Evolutionary conservation across 2,888 invertebrate species (phyloP), one percentile per base, ranked within the genome.

Genomic region (Epirrhoe alternata): DNA sequence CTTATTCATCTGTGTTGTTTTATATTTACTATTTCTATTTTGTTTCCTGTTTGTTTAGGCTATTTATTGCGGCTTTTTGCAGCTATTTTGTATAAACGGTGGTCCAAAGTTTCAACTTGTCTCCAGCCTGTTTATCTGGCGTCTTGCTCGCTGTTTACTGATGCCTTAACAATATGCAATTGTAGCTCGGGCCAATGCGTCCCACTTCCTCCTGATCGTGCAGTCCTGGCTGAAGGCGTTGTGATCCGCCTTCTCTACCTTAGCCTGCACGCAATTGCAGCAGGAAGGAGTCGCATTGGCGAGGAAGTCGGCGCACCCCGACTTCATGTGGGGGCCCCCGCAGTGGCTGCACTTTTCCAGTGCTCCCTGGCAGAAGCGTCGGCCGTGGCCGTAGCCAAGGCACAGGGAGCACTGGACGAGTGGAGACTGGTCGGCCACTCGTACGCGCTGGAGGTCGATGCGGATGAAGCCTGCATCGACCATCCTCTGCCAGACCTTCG

Each of bases 151-250:
- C 58, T 10, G 14, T n/a, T 51, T 49, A n/a, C n/a, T n/a, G n/a
- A n/a, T n/a, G n/a, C n/a, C n/a, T 73, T 51, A 73, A 61, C 73
- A 71, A 10, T 71, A 73, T 0, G 66, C 63, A 6, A 68, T 56
- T 2, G 61, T 38, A 0, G 71, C 30, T 14, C 71, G 0, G 0
- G 71, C 73, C 12, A 69, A 1, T 0, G 35, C 38, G 2, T 54
- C 54, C 54, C 54, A 54, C 38, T 38, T 54, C 16, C 54, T 17
- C 51, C 51, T 17, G 12, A 51, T 12, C 12, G 51, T 10, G 24
- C 51, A 51, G 0, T 51, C 51, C 0, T 17, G 2, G 35, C 54
- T 54, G 16, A 54, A 54, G 35, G 54, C 35, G 54, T 10, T 10
- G 17, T 54, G 54, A 0, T 33, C 35, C 0, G 4, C 10, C 10